Evolutionary conservation across 37 sponge, comb jelly and placozoan species (phyloP).

Genomic region (Ephydatia muelleri): DNA sequence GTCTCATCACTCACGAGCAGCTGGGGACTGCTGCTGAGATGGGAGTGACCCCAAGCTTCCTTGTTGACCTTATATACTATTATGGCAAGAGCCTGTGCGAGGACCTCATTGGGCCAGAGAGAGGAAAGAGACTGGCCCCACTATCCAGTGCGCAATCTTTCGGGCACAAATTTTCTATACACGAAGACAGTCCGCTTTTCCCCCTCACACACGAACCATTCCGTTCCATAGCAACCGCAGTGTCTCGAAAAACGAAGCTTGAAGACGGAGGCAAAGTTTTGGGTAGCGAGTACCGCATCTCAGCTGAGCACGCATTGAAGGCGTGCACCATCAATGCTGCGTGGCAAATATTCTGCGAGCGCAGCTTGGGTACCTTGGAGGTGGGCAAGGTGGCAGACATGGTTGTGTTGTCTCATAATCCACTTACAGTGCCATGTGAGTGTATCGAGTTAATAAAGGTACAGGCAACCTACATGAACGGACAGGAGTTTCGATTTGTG

Average conservation of each 20-base stretch:
- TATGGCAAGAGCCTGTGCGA: constrained; percentile 51
- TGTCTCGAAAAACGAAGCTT: constrained; percentile 24
- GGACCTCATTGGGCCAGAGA: constrained; percentile 45
- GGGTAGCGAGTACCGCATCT: constrained; percentile 32
- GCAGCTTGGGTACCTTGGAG: constrained; percentile 61
- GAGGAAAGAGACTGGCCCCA: constrained; percentile 33
- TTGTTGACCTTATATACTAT: constrained; percentile 43
- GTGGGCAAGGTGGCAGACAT: constrained; percentile 80
- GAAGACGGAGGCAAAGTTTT: background rate
- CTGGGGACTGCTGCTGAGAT: constrained; percentile 19
- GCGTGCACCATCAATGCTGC: constrained; percentile 68
- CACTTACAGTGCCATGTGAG: constrained; percentile 38
- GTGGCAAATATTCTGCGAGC: constrained; percentile 59
- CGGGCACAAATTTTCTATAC: constrained; percentile 32
- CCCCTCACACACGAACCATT: constrained; percentile 42
- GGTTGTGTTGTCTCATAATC: constrained; percentile 55
- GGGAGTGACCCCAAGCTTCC: constrained; percentile 46
- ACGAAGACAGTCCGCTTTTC: constrained; percentile 45
- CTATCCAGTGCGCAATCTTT: constrained; percentile 22
- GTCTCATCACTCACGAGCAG: constrained; percentile 49
- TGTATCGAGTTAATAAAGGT: constrained; percentile 32
- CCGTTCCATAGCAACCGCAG: constrained; percentile 35
- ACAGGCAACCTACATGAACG: constrained; percentile 38
- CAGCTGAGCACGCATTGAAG: constrained; percentile 55
- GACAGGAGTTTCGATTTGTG: background rate